phyloP scores from a whole-genome alignment of 2,888 invertebrate genomes.

The Nesidiocoris tenuis region DNA sequence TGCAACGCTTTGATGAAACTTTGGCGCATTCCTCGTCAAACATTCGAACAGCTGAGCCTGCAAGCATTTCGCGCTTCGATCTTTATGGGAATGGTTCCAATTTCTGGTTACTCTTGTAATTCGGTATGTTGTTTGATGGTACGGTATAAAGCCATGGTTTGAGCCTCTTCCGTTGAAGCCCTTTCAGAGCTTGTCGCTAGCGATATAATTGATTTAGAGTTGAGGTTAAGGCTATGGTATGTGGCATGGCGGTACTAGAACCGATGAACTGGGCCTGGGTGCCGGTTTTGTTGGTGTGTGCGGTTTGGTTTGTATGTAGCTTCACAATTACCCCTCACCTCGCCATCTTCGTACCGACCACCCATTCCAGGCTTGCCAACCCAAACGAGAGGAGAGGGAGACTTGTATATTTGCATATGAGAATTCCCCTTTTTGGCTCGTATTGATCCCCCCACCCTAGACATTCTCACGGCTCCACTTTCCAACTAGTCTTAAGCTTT shows the following conservation, averaged over 20 bases:
- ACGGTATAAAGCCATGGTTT: not conserved
- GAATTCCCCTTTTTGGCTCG: constrained; percentile 45
- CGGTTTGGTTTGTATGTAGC: constrained; percentile 36
- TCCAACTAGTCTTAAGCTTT: constrained; percentile 43
- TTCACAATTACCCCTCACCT: constrained; percentile 37
- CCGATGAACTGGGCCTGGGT: not conserved
- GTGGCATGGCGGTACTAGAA: not conserved
- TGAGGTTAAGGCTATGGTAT: constrained; percentile 24
- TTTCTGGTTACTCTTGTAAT: too few relatives aligned
- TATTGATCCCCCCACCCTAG: constrained; percentile 43
- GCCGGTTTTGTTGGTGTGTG: not conserved
- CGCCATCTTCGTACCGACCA: not conserved
- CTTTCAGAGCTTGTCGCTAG: constrained; percentile 38
- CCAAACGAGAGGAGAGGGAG: constrained; percentile 2
- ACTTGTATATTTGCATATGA: constrained; percentile 45
- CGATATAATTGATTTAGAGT: constrained; percentile 44
- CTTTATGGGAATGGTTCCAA: too few relatives aligned
- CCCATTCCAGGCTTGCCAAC: constrained; percentile 4
- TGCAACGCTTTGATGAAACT: too few relatives aligned
- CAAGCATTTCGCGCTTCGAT: too few relatives aligned
- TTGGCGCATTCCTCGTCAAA: too few relatives aligned
- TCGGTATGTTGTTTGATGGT: not conserved
- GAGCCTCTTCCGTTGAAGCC: not conserved
- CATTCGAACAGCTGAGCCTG: too few relatives aligned
- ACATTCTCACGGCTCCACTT: not conserved